A percentile compares a stretch with the other conserved stretches of the same genome.
Evolutionary conservation across 2,888 invertebrate species (phyloP).

Genomic region (Aspidiotus rigidus): DNA sequence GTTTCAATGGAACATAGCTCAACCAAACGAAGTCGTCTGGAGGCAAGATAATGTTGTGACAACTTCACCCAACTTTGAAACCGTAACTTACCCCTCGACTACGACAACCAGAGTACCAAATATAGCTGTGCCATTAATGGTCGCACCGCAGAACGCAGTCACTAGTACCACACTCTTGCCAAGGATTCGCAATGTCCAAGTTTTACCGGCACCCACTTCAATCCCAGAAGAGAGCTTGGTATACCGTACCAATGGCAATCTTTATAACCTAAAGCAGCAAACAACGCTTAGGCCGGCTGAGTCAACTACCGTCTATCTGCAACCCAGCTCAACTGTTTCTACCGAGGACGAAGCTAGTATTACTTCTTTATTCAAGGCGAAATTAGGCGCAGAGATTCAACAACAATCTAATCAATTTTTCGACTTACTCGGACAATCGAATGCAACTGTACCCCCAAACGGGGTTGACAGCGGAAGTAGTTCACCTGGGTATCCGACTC

Average conservation of each 20-base stretch:
- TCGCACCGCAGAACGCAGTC: too few relatives aligned
- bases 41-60: too few relatives aligned
- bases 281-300: neutral
- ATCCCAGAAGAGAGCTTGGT: neutral
- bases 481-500: neutral
- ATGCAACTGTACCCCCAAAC: neutral
- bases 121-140: too few relatives aligned
- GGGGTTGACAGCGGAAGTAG: neutral
- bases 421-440: slow-evolving; percentile 14
- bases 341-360: slow-evolving; percentile 14
- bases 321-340: neutral
- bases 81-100: too few relatives aligned
- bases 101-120: too few relatives aligned
- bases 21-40: too few relatives aligned
- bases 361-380: slow-evolving; percentile 12
- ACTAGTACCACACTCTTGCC: too few relatives aligned
- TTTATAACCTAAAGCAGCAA: slow-evolving; percentile 16
- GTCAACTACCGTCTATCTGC: slow-evolving; percentile 6
- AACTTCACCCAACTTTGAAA: too few relatives aligned
- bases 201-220: slow-evolving; percentile 6
- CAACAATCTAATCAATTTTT: slow-evolving; percentile 23
- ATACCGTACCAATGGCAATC: neutral
- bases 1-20: too few relatives aligned
- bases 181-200: slow-evolving; percentile 13
- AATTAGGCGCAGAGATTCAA: slow-evolving; percentile 5